A percentile compares a stretch with the other conserved stretches of the same genome.
Evolutionary conservation across 1,140 invertebrate genomes (phyloP).

Genomic region (Drosophila gunungcola): DNA sequence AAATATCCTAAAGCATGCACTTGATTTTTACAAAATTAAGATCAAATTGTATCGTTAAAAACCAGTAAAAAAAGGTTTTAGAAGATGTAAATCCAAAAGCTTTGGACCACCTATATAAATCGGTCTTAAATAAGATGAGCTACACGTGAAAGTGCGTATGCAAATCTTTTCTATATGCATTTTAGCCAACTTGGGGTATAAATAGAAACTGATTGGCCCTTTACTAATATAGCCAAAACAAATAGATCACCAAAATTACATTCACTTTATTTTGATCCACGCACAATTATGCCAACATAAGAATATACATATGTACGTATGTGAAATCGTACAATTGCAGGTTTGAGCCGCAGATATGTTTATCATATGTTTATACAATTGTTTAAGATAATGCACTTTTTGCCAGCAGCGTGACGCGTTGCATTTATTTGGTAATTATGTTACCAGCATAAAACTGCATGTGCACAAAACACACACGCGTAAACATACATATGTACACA

Average conservation of each 20-base stretch:
- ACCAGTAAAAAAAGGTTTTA: background rate
- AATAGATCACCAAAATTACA: conserved; percentile 16
- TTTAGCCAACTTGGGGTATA: background rate
- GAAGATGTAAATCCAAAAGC: no score
- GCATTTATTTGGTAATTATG: conserved; percentile 13
- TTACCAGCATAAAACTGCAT: conserved; percentile 40
- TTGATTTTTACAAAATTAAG: background rate
- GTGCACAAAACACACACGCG: conserved; percentile 41
- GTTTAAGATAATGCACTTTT: background rate
- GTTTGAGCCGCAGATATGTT: background rate
- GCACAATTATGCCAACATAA: conserved; percentile 18
- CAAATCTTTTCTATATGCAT: background rate
- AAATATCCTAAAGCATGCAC: no score
- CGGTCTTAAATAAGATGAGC: background rate
- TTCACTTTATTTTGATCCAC: conserved; percentile 9
- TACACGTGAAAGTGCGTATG: background rate
- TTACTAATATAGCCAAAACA: conserved; percentile 10
- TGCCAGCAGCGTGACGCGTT: background rate
- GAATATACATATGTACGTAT: conserved; percentile 7
- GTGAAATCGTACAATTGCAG: background rate
- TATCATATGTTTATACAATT: background rate
- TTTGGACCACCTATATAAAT: background rate
- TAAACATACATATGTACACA: conserved; percentile 32
- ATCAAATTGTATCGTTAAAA: no score
- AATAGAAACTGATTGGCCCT: conserved; percentile 13